Evolutionary conservation across 2,113 vertebrate genomes (phyloP).

Genomic region (Leiothrix lutea): DNA sequence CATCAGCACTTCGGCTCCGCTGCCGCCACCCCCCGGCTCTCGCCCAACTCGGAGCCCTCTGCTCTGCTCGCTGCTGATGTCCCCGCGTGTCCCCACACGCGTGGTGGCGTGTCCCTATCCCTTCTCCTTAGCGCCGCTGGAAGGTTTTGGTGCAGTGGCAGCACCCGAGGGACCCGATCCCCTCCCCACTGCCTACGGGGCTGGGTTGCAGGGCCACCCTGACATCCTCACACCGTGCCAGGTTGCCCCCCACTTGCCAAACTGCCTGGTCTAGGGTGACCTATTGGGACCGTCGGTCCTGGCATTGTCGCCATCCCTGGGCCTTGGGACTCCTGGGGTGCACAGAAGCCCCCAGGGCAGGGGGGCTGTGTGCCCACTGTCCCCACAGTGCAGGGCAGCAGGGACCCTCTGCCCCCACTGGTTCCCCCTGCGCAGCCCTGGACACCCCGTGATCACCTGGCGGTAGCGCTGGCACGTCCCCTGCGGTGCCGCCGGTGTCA

Average conservation of each 20-base stretch:
- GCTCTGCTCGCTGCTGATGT: background rate
- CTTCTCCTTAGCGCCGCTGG: background rate
- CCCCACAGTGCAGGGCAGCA: background rate
- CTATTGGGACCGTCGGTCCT: rapidly evolving
- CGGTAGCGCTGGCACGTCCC: rapidly evolving
- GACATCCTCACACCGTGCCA: rapidly evolving
- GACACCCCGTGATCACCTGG: rapidly evolving
- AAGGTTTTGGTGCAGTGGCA: background rate
- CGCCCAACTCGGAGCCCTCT: rapidly evolving
- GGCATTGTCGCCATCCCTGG: rapidly evolving
- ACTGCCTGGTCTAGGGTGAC: background rate
- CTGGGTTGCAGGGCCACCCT: background rate
- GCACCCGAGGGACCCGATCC: rapidly evolving
- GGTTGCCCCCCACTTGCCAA: background rate
- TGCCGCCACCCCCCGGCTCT: background rate
- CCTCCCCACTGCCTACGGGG: rapidly evolving
- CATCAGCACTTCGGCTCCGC: background rate
- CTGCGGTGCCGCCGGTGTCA: rapidly evolving
- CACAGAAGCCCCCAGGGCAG: background rate
- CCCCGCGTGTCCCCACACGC: rapidly evolving
- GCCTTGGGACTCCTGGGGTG: background rate
- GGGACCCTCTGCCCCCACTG: background rate
- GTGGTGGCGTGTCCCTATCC: background rate
- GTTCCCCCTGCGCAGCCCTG: rapidly evolving
- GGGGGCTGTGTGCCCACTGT: background rate